These are phyloP conservation scores for Pachypsylla venusta DNA, from an alignment of 1,140 invertebrate species.

Conservation along the genomic window DNA sequence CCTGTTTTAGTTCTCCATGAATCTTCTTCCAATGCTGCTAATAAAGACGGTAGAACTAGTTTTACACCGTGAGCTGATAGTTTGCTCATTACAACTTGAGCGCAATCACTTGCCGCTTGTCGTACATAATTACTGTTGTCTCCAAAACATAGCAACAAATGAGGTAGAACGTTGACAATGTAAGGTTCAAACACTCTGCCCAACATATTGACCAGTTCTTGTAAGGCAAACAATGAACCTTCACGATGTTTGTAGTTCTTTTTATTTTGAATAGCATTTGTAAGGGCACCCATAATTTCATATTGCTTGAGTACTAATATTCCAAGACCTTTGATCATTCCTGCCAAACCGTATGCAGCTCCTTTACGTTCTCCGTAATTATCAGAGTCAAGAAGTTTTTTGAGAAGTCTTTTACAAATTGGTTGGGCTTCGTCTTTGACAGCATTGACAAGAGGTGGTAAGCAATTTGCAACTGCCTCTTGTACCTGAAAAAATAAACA, in stretches of 20 bases:
- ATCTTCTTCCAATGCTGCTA: slow-evolving; percentile 90
- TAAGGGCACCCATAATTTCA: slow-evolving; percentile 88
- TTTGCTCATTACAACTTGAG: slow-evolving; percentile 92
- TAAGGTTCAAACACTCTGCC: slow-evolving; percentile 91
- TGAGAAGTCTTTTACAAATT: slow-evolving; percentile 75
- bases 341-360: slow-evolving; percentile 76
- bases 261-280: slow-evolving; percentile 90
- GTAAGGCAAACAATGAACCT: slow-evolving; percentile 42
- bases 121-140: slow-evolving; percentile 83
- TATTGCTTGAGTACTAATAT: slow-evolving; percentile 89
- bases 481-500: slow-evolving; percentile 58
- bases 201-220: not conserved
- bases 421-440: slow-evolving; percentile 78
- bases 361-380: slow-evolving; percentile 94
- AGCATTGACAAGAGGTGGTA: slow-evolving; percentile 82
- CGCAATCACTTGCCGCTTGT: slow-evolving; percentile 85
- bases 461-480: slow-evolving; percentile 92
- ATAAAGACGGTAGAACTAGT: slow-evolving; percentile 70
- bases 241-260: slow-evolving; percentile 87
- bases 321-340: slow-evolving; percentile 54
- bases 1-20: slow-evolving; percentile 97
- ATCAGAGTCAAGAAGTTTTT: slow-evolving; percentile 78
- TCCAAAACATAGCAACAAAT: slow-evolving; percentile 89
- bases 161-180: slow-evolving; percentile 90
- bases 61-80: slow-evolving; percentile 94